These are phyloP conservation scores for Aquatica leii DNA, from an alignment of 2,888 invertebrate species.

Conservation along the genomic window DNA sequence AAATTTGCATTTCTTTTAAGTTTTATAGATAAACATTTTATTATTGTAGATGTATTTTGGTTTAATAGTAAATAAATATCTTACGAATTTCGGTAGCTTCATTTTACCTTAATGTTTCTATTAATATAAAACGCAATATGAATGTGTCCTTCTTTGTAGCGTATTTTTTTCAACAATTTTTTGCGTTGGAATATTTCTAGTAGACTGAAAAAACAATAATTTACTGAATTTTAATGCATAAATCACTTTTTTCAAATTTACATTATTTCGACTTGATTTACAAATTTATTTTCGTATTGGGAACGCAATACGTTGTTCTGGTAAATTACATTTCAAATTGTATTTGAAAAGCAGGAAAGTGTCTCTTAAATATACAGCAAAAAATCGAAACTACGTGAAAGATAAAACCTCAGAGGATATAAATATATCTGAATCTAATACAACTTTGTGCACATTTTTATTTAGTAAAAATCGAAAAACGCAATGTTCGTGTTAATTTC, in stretches of 20 bases:
- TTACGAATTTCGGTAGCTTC: no score
- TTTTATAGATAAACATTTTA: no score
- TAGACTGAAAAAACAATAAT: no score
- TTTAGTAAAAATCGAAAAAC: constrained; percentile 1
- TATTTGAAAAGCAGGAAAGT: constrained; percentile 11
- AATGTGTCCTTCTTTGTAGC: no score
- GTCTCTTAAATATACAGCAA: constrained; percentile 13
- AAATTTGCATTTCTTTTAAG: no score
- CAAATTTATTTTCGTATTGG: constrained; percentile 4
- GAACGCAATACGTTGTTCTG: constrained; percentile 5
- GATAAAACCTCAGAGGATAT: constrained; percentile 11
- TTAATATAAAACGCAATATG: no score
- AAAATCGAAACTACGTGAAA: constrained; percentile 12
- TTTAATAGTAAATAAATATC: no score
- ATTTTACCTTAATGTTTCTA: no score
- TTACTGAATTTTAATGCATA: background rate
- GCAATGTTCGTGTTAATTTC: constrained; percentile 8
- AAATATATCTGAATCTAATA: constrained; percentile 5
- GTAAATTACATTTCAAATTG: constrained; percentile 10
- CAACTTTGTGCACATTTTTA: constrained; percentile 3
- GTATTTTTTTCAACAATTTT: no score
- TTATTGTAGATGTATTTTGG: no score
- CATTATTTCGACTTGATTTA: constrained; percentile 4
- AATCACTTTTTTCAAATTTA: background rate
- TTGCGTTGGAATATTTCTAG: no score